phyloP scores from a whole-genome alignment of 2,888 invertebrate species.

The Nymphalis c-album region DNA sequence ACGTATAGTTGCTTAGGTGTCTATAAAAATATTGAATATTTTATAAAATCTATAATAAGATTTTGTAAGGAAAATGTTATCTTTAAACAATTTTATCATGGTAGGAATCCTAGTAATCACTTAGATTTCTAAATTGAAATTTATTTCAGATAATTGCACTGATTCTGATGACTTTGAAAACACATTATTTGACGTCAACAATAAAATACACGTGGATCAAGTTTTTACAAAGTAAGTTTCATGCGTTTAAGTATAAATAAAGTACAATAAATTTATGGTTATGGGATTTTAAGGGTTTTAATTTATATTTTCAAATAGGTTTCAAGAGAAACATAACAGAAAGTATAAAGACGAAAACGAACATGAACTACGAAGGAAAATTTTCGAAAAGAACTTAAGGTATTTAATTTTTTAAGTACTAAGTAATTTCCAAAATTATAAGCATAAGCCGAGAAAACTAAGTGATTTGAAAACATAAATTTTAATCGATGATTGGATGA shows the following conservation, averaged over 20 bases:
- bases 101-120: too few relatives aligned
- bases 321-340: conserved; percentile 44
- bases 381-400: conserved; percentile 53
- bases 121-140: too few relatives aligned
- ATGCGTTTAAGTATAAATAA: not conserved
- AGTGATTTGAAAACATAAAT: too few relatives aligned
- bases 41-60: too few relatives aligned
- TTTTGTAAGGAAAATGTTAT: too few relatives aligned
- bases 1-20: too few relatives aligned
- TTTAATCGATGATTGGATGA: too few relatives aligned
- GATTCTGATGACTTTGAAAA: not conserved
- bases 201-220: not conserved
- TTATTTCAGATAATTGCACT: not conserved
- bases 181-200: not conserved
- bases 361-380: conserved; percentile 47
- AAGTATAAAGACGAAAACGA: conserved; percentile 49
- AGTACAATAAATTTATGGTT: not conserved
- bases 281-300: not conserved
- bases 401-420: conserved; percentile 23
- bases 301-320: conserved; percentile 43
- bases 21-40: too few relatives aligned
- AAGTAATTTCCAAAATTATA: not conserved
- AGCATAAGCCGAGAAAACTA: too few relatives aligned
- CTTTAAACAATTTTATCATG: too few relatives aligned
- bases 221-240: conserved; percentile 8